Evolutionary conservation across 2,797 vertebrate genomes (phyloP), one percentile per base, ranked within the genome.

Genomic region (Lepidocolaptes lacrymiger): DNA sequence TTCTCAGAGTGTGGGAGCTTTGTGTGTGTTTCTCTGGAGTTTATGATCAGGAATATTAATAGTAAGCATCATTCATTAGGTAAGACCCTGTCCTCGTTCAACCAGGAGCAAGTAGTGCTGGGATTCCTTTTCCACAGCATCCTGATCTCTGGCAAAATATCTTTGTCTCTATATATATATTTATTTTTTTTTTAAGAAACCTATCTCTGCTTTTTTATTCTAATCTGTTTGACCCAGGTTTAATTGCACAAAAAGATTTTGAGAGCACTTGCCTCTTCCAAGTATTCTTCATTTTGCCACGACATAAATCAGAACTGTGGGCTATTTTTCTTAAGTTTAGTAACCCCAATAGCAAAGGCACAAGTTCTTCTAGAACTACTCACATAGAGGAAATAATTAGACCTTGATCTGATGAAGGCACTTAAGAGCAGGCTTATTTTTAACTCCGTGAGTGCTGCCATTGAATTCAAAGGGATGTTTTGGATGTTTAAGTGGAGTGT

Each of bases 41-140:
- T 93, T 84, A 49, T 91, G 62, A 90, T 84, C 34, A 76, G 64
- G 78, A 93, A 89, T 96, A 92, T 94, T 93, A 95, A 91, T 59
- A 75, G 44, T 43, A 87, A 69, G 22, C 12, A 32, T 3, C 2
- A 1, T 10, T 67, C 12, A 4, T 36, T 34, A 71, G n/a, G 27
- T 51, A 43, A 85, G 52, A 52, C 6, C 21, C 28, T 39, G 10
- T 46, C 58, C 37, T 64, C 37, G 14, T 41, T 89, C 64, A 77
- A n/a, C 8, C 21, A 86, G 68, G 68, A 80, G 19, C 37, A 52
- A 66, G 21, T 6, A 27, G 16, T 21, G 32, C 12, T 80, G 54
- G 17, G 22, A 21, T 14, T 62, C 22, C 52, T 16, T 24, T 64
- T 85, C 51, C 22, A 17, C n/a, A 43, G 19, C 27, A 61, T 32